phyloP scores from a whole-genome alignment of 1,140 invertebrate species.

The Sweltsa coloradensis region DNA sequence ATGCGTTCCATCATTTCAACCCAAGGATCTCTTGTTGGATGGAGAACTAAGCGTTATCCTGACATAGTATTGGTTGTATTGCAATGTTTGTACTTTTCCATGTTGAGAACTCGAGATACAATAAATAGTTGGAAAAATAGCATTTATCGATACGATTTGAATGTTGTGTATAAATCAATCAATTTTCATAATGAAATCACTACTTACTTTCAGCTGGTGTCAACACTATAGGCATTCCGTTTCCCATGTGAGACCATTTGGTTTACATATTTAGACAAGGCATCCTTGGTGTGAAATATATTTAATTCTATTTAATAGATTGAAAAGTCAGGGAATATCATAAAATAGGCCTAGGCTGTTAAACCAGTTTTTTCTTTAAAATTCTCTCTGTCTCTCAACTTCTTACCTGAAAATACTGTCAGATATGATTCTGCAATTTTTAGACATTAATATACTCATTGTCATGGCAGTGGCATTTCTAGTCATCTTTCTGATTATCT shows the following conservation, averaged over 20 bases:
- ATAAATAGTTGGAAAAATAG: conserved; percentile 27
- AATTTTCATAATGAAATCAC: no score
- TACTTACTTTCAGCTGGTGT: no score
- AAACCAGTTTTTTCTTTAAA: conserved; percentile 8
- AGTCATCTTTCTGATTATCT: conserved; percentile 13
- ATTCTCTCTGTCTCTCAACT: conserved; percentile 13
- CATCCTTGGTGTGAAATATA: conserved; percentile 15
- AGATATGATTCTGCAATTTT: conserved; percentile 10
- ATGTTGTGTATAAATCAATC: not conserved
- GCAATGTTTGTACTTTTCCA: conserved; percentile 39
- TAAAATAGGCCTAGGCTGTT: conserved; percentile 11
- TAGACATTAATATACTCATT: conserved; percentile 12
- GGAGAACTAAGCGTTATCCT: conserved; percentile 22
- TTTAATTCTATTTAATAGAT: conserved; percentile 6
- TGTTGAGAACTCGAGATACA: conserved; percentile 32
- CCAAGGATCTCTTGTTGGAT: conserved; percentile 18
- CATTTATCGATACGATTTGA: not conserved
- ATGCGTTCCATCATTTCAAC: no score
- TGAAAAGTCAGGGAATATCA: conserved; percentile 11
- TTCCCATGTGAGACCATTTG: not conserved
- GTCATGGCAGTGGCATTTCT: conserved; percentile 14
- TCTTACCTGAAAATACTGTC: conserved; percentile 10
- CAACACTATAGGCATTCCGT: not conserved
- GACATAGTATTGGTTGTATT: conserved; percentile 34
- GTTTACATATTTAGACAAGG: conserved; percentile 5